A percentile compares a stretch with the other conserved stretches of the same genome.
Conservation (phyloP, 2,113 vertebrate species). For the Tyto alba region DNA sequence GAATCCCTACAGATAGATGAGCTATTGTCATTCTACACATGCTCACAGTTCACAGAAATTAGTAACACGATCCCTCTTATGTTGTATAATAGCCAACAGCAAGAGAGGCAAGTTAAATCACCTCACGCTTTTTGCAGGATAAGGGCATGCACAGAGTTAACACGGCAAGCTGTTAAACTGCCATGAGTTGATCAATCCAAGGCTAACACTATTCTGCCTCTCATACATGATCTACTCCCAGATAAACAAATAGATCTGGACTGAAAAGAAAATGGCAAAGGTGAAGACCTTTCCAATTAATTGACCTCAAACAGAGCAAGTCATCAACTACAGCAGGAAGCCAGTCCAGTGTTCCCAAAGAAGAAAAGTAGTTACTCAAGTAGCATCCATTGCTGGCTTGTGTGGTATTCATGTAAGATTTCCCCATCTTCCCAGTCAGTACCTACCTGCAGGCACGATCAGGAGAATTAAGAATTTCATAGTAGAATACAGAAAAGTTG, state of each 20-base stretch:
- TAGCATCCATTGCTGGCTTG: not conserved
- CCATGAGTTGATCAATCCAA: not conserved
- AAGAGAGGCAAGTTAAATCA: not conserved
- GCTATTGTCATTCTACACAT: not conserved
- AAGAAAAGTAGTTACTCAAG: not conserved
- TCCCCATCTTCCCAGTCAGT: not conserved
- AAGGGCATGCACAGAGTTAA: not conserved
- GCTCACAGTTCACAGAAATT: not conserved
- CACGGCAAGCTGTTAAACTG: not conserved
- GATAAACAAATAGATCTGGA: not conserved
- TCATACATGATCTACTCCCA: not conserved
- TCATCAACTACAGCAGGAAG: not conserved
- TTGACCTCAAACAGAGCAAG: not conserved
- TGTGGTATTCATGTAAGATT: not conserved
- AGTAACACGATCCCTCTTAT: not conserved
- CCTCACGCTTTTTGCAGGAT: not conserved
- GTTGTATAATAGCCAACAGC: not conserved
- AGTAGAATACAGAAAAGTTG: constrained; percentile 99
- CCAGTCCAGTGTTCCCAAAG: not conserved
- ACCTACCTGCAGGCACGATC: constrained; percentile 97
- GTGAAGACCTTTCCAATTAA: not conserved
- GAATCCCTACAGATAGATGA: not conserved
- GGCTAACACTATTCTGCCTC: not conserved
- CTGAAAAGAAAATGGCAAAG: not conserved
- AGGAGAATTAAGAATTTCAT: constrained; percentile 99